A percentile compares a stretch with the other conserved stretches of the same genome.
These are phyloP conservation scores for Nephotettix cincticeps DNA, from an alignment of 1,140 invertebrate species.

Conservation along the genomic window DNA sequence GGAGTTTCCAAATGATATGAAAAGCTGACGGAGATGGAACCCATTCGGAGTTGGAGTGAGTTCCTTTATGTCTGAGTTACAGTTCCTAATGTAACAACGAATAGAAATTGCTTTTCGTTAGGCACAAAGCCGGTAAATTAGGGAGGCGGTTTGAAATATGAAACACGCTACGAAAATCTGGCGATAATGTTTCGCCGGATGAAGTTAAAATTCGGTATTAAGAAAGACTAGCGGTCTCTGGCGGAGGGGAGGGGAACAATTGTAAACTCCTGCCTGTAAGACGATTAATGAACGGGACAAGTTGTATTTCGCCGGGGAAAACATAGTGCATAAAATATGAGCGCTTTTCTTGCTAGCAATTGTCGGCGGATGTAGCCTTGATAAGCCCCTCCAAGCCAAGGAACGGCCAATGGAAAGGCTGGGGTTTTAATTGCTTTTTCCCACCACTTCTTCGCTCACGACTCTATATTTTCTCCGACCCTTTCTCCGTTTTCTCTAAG, in stretches of 20 bases:
- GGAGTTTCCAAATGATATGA: conserved; percentile 12
- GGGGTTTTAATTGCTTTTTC: conserved; percentile 36
- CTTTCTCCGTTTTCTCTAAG: conserved; percentile 24
- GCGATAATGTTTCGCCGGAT: not conserved
- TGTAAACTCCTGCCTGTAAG: conserved; percentile 24
- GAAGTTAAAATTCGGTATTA: conserved; percentile 12
- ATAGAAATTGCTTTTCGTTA: conserved; percentile 17
- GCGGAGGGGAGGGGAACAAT: not conserved
- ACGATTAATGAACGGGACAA: conserved; percentile 29
- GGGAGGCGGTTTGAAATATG: not conserved
- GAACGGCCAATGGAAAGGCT: conserved; percentile 29
- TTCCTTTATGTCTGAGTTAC: conserved; percentile 17
- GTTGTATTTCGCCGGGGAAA: conserved; percentile 26
- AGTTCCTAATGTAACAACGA: conserved; percentile 15
- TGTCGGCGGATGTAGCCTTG: conserved; percentile 16
- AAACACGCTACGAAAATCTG: conserved; percentile 7
- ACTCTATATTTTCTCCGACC: conserved; percentile 28
- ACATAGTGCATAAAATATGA: conserved; percentile 30
- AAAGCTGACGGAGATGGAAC: conserved; percentile 10
- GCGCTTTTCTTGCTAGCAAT: conserved; percentile 29
- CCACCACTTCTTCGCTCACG: conserved; percentile 30
- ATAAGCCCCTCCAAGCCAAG: conserved; percentile 25
- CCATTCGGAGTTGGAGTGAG: conserved; percentile 5
- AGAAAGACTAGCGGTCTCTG: not conserved
- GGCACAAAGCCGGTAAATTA: conserved; percentile 11